Evolutionary conservation across 2,797 vertebrate species (phyloP).

Genomic region (Helarctos malayanus): DNA sequence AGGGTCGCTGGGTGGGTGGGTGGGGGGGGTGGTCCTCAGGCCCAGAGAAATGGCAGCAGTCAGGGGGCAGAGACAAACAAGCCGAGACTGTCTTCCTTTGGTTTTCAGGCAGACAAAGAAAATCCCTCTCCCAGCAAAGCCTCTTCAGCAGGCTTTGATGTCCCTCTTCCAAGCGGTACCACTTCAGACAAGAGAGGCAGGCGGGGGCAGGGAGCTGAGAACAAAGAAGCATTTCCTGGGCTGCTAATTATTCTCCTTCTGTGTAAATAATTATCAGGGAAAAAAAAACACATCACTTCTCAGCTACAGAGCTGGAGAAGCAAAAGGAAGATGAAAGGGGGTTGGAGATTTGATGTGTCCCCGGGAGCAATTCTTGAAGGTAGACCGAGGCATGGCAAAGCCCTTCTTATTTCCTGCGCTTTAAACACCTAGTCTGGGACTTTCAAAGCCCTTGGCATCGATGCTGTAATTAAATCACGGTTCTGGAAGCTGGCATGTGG

Average conservation of each 20-base stretch:
- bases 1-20: not conserved
- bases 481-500: not conserved
- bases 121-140: not conserved
- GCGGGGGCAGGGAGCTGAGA: slow-evolving; percentile 31
- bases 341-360: not conserved
- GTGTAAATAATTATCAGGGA: slow-evolving; percentile 79
- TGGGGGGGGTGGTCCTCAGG: no score
- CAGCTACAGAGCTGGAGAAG: slow-evolving; percentile 38
- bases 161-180: not conserved
- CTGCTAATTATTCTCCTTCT: slow-evolving; percentile 78
- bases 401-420: not conserved
- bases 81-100: not conserved
- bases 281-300: not conserved
- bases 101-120: slow-evolving; percentile 52
- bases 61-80: not conserved
- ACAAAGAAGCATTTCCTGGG: slow-evolving; percentile 45
- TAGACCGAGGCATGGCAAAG: not conserved
- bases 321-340: slow-evolving; percentile 48
- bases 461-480: not conserved
- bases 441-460: not conserved
- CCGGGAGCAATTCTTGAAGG: not conserved
- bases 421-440: not conserved
- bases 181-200: slow-evolving; percentile 67
- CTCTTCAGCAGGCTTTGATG: slow-evolving; percentile 49
- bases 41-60: not conserved